Conservation (phyloP, 2,113 vertebrate species). For the Miniopterus natalensis region DNA sequence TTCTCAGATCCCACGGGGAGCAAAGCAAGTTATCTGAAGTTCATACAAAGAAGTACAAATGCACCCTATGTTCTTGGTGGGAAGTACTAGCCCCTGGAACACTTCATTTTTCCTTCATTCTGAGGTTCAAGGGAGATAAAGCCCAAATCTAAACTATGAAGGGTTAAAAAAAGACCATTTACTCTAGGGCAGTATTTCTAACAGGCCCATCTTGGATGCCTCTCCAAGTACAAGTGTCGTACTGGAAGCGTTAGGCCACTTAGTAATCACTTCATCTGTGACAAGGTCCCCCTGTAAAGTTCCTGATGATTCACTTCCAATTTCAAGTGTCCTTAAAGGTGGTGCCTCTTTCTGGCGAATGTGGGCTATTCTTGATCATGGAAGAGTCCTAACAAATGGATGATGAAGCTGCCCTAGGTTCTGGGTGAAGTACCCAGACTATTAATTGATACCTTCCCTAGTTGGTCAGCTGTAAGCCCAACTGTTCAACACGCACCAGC, state of each 20-base stretch:
- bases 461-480: background rate
- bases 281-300: background rate
- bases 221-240: background rate
- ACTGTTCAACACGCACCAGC: background rate
- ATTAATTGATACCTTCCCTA: background rate
- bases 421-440: background rate
- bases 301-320: background rate
- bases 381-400: constrained; percentile 16
- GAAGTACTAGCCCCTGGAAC: background rate
- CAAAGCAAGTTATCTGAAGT: background rate
- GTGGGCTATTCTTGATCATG: background rate
- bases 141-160: background rate
- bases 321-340: background rate
- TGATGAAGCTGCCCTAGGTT: background rate
- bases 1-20: background rate
- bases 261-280: background rate
- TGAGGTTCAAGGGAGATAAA: constrained; percentile 46
- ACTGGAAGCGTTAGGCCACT: background rate
- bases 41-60: background rate
- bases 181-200: background rate
- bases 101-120: constrained; percentile 59
- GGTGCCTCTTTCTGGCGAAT: background rate
- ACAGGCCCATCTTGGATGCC: background rate
- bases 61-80: background rate
- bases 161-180: background rate